Evolutionary conservation across 1,140 invertebrate genomes (phyloP), one percentile per base, ranked within the genome.

Genomic region (Eufriesea mexicana): DNA sequence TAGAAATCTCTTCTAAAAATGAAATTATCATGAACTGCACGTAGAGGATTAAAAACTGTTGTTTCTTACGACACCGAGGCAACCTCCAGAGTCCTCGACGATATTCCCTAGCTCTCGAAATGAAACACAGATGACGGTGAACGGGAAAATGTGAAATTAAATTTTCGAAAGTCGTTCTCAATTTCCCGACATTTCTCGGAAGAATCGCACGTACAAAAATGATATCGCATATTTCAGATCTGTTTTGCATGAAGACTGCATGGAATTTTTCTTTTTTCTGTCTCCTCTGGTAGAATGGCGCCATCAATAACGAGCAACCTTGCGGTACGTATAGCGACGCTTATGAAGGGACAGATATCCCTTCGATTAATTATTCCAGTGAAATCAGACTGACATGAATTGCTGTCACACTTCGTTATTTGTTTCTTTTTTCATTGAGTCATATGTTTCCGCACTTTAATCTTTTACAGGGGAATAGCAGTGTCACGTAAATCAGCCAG

Each of bases 401-500:
- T 51, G 45, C 42, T 61, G 57, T 75, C 73, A 16, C 47, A 23
- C 74, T 66, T 54, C 6, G 47, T 77, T 77, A 51, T 64, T 76
- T 51, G n/a, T 59, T 74, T 64, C 74, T 66, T 66, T 77, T 76
- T 76, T 49, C 74, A 76, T 76, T 23, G 74, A 14, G 45, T 66
- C 61, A 49, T 77, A 77, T 61, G 42, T 79, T 79, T 71, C 28
- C 51, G n/a, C n/a, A 12, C n/a, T 71, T 79, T 79, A 79, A 79
- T 79, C 77, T 79, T 71, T 71, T 57, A 42, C 64, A 25, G 51
- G 25, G 51, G 78, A 42, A 79, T 47, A 80, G 68, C 45, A 54
- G 57, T 51, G 59, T 71, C 77, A 28, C 68, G 59, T 80, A 80
- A 80, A 80, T 80, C 78, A 71, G 51, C 68, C 67, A 51, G 68